A percentile compares a stretch with the other conserved stretches of the same genome.
Conservation (phyloP, 1,140 invertebrate species). For the Drosophila arawakana region DNA sequence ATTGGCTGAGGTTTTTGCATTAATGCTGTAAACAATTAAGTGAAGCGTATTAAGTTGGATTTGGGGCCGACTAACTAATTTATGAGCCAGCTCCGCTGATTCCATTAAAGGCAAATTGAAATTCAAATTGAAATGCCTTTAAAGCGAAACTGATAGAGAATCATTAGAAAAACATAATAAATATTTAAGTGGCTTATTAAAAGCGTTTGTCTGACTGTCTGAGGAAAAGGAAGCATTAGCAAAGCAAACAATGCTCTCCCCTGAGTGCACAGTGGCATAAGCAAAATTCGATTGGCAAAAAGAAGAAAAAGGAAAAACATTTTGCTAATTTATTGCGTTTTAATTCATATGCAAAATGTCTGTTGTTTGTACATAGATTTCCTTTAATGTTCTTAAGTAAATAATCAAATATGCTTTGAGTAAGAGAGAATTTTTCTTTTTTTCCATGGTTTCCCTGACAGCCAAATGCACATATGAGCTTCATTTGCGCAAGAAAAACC, state of each 20-base stretch:
- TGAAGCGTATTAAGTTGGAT: conserved; percentile 79
- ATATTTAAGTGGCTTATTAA: conserved; percentile 82
- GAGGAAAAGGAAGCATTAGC: conserved; percentile 47
- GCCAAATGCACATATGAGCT: conserved; percentile 52
- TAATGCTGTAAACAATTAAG: conserved; percentile 83
- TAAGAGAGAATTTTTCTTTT: neutral
- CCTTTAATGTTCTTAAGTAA: conserved; percentile 70
- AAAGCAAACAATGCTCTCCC: conserved; percentile 21
- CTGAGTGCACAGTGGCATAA: neutral
- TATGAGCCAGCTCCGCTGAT: conserved; percentile 40
- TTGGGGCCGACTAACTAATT: conserved; percentile 75
- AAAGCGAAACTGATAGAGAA: conserved; percentile 28
- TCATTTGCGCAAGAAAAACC: conserved; percentile 15
- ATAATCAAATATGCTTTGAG: conserved; percentile 66
- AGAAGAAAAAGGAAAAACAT: conserved; percentile 18
- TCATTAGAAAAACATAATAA: conserved; percentile 75
- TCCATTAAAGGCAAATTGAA: conserved; percentile 16
- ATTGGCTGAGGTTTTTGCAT: conserved; percentile 77
- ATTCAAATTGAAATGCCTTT: conserved; percentile 5
- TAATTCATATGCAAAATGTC: conserved; percentile 81
- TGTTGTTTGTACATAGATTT: conserved; percentile 16
- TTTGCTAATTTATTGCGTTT: conserved; percentile 81
- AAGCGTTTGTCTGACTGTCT: conserved; percentile 42
- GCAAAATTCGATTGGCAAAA: conserved; percentile 47
- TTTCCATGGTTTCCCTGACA: conserved; percentile 32